Evolutionary conservation across 2,113 vertebrate species (phyloP).

Genomic region (Brienomyrus brachyistius): DNA sequence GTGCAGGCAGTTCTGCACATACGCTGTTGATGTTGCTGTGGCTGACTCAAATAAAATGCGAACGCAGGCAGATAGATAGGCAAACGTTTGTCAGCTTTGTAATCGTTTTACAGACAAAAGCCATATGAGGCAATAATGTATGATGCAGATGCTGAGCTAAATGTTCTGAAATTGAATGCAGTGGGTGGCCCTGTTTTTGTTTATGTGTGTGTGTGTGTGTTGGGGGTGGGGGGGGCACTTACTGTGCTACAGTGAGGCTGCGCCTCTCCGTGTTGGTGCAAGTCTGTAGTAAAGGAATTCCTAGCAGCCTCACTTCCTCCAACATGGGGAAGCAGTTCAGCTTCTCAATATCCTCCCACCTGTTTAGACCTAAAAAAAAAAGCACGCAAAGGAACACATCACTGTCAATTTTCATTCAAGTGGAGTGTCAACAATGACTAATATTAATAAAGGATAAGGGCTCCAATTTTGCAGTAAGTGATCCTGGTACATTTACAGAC

Average conservation of each 20-base stretch:
- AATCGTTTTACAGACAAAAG: too few relatives aligned
- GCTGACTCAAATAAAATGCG: background rate
- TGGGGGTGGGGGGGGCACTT: constrained; percentile 20
- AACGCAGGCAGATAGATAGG: background rate
- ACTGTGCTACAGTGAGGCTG: constrained; percentile 80
- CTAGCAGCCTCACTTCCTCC: constrained; percentile 79
- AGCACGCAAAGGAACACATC: background rate
- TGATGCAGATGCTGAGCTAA: background rate
- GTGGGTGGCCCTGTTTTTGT: background rate
- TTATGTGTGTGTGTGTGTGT: background rate
- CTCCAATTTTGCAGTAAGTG: background rate
- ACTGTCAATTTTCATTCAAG: background rate
- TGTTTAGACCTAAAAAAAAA: constrained; percentile 69
- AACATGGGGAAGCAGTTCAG: constrained; percentile 89
- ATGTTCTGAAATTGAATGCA: background rate
- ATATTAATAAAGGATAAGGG: background rate
- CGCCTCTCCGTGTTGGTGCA: constrained; percentile 82
- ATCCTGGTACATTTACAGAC: background rate
- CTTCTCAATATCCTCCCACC: constrained; percentile 90
- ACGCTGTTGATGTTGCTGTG: background rate
- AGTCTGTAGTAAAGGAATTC: constrained; percentile 84
- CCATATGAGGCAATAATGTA: background rate
- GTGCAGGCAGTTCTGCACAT: background rate
- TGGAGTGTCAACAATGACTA: background rate
- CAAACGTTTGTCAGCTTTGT: too few relatives aligned